A percentile compares a stretch with the other conserved stretches of the same genome.
phyloP scores from a whole-genome alignment of 2,797 vertebrate genomes.

The Catharus ustulatus region DNA sequence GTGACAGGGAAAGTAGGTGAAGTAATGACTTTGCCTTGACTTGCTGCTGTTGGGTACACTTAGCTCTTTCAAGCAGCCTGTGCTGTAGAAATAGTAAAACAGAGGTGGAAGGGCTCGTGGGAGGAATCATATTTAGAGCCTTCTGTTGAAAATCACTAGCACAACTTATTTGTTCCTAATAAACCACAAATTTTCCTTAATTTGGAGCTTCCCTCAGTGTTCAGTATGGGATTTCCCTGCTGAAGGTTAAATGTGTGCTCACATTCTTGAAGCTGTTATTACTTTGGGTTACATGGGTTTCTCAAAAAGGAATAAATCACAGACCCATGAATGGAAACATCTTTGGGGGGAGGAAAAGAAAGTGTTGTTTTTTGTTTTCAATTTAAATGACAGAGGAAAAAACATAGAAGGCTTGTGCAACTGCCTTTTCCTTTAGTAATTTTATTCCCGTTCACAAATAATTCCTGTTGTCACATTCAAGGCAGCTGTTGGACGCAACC shows the following conservation, averaged over 20 bases:
- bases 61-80: neutral
- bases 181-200: neutral
- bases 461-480: neutral
- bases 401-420: rapidly evolving
- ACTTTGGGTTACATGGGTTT: neutral
- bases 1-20: neutral
- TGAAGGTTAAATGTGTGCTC: neutral
- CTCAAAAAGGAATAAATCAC: neutral
- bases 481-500: neutral
- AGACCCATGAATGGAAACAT: neutral
- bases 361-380: too few relatives aligned
- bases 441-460: neutral
- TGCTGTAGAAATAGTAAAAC: neutral
- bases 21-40: neutral
- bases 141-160: neutral
- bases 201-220: neutral
- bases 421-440: neutral
- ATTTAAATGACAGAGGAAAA: neutral
- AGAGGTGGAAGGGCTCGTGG: neutral
- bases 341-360: neutral
- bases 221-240: neutral
- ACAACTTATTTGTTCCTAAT: neutral
- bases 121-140: neutral
- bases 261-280: rapidly evolving
- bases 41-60: neutral